phyloP scores from a whole-genome alignment of 2,888 invertebrate genomes.

The Liopterus haemorrhoidalis region DNA sequence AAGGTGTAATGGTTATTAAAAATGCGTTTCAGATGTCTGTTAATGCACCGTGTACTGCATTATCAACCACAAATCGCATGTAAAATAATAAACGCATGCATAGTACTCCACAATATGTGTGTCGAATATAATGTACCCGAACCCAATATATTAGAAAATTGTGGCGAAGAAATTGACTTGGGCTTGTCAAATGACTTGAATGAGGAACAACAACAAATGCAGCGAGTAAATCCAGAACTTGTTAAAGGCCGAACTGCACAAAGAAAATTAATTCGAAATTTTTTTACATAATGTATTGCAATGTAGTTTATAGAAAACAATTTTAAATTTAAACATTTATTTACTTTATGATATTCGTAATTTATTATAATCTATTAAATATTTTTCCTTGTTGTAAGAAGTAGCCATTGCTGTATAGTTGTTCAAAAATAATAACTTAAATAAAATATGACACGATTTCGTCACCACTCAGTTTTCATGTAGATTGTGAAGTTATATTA shows the following conservation, averaged over 20 bases:
- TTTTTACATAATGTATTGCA: constrained; percentile 1
- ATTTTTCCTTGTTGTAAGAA: no score
- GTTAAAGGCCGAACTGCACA: background rate
- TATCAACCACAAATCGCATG: constrained; percentile 21
- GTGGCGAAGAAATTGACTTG: constrained; percentile 1
- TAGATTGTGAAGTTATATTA: no score
- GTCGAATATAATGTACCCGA: constrained; percentile 4
- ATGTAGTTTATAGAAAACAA: no score
- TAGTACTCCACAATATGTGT: constrained; percentile 5
- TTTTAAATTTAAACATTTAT: no score
- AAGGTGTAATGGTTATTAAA: constrained; percentile 12
- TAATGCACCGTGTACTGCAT: constrained; percentile 29
- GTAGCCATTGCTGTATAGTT: no score
- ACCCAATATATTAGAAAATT: background rate
- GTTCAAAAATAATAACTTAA: no score
- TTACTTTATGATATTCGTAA: no score
- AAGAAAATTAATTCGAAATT: constrained; percentile 3
- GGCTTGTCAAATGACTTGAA: constrained; percentile 1
- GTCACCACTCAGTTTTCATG: no score
- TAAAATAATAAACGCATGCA: constrained; percentile 1
- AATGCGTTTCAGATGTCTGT: constrained; percentile 28
- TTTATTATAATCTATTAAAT: no score
- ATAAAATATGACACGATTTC: no score
- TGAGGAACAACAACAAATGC: background rate
- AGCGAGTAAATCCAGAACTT: constrained; percentile 5